Evolutionary conservation across 2,113 vertebrate genomes (phyloP).

Genomic region (Casuarius casuarius): DNA sequence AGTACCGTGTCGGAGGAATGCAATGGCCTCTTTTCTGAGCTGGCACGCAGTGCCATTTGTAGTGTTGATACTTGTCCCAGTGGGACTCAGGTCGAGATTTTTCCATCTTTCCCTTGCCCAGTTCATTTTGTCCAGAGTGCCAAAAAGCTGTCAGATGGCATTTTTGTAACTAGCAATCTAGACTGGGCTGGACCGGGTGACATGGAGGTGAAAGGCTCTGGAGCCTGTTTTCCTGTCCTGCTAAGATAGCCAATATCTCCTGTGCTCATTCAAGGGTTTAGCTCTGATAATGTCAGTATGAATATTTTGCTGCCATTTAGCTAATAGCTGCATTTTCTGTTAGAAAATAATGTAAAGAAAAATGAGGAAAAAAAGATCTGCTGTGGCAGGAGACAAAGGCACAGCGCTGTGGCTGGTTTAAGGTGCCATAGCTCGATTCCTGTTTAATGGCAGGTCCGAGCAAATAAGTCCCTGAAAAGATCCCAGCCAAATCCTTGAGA

Average conservation of each 20-base stretch:
- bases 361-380: not conserved
- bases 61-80: slow-evolving; percentile 49
- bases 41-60: slow-evolving; percentile 27
- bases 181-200: slow-evolving; percentile 13
- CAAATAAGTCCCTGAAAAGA: not conserved
- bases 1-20: slow-evolving; percentile 8
- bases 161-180: slow-evolving; percentile 26
- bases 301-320: slow-evolving; percentile 33
- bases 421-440: rapidly evolving
- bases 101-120: slow-evolving; percentile 44
- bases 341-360: slow-evolving; percentile 7
- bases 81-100: slow-evolving; percentile 47
- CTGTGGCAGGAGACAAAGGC: not conserved
- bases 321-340: not conserved
- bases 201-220: slow-evolving; percentile 37
- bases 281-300: not conserved
- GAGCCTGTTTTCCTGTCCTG: slow-evolving; percentile 25
- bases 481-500: not conserved
- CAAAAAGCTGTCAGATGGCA: slow-evolving; percentile 53
- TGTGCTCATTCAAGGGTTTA: slow-evolving; percentile 1
- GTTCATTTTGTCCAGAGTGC: slow-evolving; percentile 22
- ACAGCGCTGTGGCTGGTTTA: not conserved
- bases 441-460: not conserved
- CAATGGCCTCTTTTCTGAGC: slow-evolving; percentile 24
- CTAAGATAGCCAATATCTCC: not conserved